These are phyloP conservation scores for Parasteatoda tepidariorum DNA, from an alignment of 1,140 invertebrate genomes.

Conservation along the genomic window DNA sequence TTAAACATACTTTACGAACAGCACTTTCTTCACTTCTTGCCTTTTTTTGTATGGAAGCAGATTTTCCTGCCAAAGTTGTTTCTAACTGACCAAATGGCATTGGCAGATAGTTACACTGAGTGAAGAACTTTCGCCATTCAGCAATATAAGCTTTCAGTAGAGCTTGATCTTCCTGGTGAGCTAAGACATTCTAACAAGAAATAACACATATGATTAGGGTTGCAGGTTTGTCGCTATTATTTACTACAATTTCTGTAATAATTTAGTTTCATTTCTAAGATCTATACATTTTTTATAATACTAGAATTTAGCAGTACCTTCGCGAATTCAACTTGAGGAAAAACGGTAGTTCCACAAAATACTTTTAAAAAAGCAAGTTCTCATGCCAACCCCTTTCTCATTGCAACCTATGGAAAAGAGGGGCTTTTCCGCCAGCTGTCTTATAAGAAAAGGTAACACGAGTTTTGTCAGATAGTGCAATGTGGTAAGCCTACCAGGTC, in stretches of 20 bases:
- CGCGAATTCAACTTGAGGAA: too few relatives aligned
- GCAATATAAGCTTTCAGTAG: slow-evolving; percentile 94
- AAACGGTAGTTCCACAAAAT: too few relatives aligned
- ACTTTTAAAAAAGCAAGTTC: too few relatives aligned
- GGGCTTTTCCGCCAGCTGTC: too few relatives aligned
- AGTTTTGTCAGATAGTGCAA: too few relatives aligned
- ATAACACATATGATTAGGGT: too few relatives aligned
- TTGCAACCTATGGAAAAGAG: too few relatives aligned
- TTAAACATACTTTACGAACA: slow-evolving; percentile 78
- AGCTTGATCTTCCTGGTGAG: slow-evolving; percentile 93
- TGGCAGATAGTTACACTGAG: slow-evolving; percentile 95
- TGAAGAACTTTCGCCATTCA: slow-evolving; percentile 98
- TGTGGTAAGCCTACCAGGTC: too few relatives aligned
- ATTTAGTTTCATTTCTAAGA: too few relatives aligned
- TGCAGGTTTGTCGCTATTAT: too few relatives aligned
- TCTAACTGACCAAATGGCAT: slow-evolving; percentile 95
- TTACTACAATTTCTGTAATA: too few relatives aligned
- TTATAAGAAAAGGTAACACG: slow-evolving; percentile 12
- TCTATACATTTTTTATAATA: background rate
- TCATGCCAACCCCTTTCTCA: background rate
- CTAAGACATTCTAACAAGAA: slow-evolving; percentile 78
- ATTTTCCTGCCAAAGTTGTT: slow-evolving; percentile 78
- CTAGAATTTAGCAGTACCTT: too few relatives aligned
- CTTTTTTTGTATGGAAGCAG: slow-evolving; percentile 76
- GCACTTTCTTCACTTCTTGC: slow-evolving; percentile 85